Evolutionary conservation across 2,113 vertebrate species (phyloP).

Genomic region (Petrocephalus zakoni): DNA sequence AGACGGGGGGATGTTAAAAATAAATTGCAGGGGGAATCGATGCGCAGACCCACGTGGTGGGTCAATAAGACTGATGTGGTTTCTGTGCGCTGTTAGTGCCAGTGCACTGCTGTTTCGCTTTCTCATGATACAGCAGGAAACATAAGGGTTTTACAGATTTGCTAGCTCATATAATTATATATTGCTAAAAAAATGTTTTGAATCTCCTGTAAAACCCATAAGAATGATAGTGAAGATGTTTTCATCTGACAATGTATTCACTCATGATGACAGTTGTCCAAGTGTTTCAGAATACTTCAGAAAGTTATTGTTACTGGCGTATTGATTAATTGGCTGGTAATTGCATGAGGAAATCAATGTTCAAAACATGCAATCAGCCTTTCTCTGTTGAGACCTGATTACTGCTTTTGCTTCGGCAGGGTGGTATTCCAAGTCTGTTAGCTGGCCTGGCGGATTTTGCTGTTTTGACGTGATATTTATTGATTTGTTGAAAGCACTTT

Average conservation of each 20-base stretch:
- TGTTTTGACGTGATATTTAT: neutral
- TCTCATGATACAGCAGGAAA: neutral
- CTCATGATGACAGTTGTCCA: neutral
- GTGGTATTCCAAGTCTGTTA: neutral
- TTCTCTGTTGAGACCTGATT: neutral
- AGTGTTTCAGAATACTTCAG: neutral
- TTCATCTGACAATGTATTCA: neutral
- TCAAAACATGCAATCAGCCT: neutral
- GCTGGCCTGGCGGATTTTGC: neutral
- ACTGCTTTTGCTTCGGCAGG: neutral
- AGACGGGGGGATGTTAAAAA: neutral
- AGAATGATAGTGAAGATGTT: neutral
- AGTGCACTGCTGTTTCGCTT: neutral
- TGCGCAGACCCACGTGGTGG: neutral
- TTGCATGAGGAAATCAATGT: neutral
- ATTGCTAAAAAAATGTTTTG: neutral
- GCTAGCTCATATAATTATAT: neutral
- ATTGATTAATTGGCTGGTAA: neutral
- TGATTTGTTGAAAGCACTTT: neutral
- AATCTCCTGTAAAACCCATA: neutral
- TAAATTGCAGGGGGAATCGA: neutral
- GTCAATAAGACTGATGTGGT: neutral
- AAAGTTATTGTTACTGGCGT: neutral
- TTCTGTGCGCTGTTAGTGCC: neutral
- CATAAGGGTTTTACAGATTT: neutral